phyloP scores from a whole-genome alignment of 2,888 invertebrate species.

The Shargacucullia verbasci region DNA sequence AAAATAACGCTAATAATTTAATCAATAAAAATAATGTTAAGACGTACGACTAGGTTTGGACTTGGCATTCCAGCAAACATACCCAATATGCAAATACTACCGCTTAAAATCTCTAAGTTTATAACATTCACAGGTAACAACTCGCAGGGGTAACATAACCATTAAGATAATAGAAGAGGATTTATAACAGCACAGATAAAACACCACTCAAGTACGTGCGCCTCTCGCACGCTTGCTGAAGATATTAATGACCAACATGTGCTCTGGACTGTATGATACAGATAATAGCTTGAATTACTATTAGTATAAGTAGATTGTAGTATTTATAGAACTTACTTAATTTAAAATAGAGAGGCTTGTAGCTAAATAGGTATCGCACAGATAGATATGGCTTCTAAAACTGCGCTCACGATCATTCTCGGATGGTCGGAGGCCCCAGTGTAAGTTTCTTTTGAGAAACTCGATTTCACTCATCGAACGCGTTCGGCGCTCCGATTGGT shows the following conservation, averaged over 20 bases:
- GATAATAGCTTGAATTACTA: constrained; percentile 48
- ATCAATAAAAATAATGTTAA: too few relatives aligned
- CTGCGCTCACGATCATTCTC: too few relatives aligned
- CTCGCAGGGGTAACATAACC: constrained; percentile 63
- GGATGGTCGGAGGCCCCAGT: too few relatives aligned
- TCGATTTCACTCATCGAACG: too few relatives aligned
- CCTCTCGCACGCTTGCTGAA: constrained; percentile 62
- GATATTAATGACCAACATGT: constrained; percentile 73
- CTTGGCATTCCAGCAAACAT: not conserved
- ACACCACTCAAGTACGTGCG: constrained; percentile 68
- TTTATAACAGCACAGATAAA: constrained; percentile 69
- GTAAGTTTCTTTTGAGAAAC: too few relatives aligned
- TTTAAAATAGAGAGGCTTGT: too few relatives aligned
- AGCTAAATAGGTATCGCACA: too few relatives aligned
- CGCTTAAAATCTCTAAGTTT: constrained; percentile 39
- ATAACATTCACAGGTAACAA: constrained; percentile 48
- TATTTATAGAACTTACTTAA: too few relatives aligned
- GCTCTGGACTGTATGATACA: constrained; percentile 55
- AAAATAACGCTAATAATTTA: too few relatives aligned
- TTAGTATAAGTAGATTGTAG: constrained; percentile 31
- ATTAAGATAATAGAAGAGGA: constrained; percentile 73
- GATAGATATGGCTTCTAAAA: too few relatives aligned
- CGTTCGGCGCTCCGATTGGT: too few relatives aligned
- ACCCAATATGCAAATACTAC: constrained; percentile 21
- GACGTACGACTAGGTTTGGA: too few relatives aligned